Percentiles rank a stretch among this genome's conserved stretches.
Evolutionary conservation across 2,797 vertebrate species (phyloP).

Genomic region (Clangula hyemalis): DNA sequence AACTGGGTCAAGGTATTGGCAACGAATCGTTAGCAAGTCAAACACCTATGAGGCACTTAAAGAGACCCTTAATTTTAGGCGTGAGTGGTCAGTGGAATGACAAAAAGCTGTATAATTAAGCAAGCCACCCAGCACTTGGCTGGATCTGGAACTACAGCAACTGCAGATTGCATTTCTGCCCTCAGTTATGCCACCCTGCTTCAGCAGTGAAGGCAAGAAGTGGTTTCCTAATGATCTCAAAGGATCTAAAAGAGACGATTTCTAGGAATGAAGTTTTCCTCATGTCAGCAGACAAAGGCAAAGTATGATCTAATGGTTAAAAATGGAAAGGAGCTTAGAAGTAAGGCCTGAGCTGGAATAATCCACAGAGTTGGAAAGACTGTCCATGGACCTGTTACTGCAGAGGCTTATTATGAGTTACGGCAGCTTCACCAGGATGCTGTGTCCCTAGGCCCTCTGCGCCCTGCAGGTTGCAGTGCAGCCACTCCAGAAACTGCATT

Average conservation of each 20-base stretch:
- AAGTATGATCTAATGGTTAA: neutral
- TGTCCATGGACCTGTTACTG: neutral
- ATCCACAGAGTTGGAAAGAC: neutral
- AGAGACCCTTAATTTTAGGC: slow-evolving; percentile 26
- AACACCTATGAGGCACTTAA: slow-evolving; percentile 33
- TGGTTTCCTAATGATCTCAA: neutral
- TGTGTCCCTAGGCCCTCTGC: accelerated
- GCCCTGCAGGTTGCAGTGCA: neutral
- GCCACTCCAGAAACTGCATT: too few species aligned
- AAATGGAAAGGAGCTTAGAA: neutral
- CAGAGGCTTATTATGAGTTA: too few species aligned
- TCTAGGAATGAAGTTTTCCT: neutral
- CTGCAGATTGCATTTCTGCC: neutral
- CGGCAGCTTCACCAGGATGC: accelerated
- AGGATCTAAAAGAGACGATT: neutral
- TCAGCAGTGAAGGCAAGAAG: neutral
- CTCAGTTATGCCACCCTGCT: neutral
- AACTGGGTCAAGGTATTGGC: neutral
- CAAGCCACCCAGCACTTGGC: slow-evolving; percentile 15
- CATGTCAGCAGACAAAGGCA: neutral
- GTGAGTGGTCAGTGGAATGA: neutral
- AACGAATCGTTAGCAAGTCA: neutral
- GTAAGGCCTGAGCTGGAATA: neutral
- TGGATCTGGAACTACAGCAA: slow-evolving; percentile 4
- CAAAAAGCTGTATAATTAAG: slow-evolving; percentile 8